These are phyloP conservation scores for Drosophila greeni DNA, from an alignment of 2,888 invertebrate genomes.

Conservation along the genomic window DNA sequence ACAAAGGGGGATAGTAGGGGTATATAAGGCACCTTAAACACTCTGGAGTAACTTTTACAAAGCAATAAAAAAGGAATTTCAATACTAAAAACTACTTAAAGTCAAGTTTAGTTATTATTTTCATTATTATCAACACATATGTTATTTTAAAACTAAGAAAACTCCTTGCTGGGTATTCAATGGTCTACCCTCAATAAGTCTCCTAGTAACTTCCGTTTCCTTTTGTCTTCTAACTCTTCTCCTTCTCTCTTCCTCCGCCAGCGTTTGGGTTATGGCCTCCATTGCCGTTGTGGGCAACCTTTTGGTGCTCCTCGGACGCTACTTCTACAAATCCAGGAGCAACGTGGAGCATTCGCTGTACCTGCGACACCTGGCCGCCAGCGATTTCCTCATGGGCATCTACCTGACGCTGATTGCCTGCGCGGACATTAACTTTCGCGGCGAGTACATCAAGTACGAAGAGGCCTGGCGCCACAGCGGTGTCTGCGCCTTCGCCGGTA, in stretches of 20 bases:
- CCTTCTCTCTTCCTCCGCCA: conserved; percentile 48
- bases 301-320: conserved; percentile 81
- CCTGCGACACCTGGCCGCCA: conserved; percentile 82
- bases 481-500: conserved; percentile 81
- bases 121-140: too few species aligned
- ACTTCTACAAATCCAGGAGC: conserved; percentile 80
- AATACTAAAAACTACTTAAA: too few species aligned
- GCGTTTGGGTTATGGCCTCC: conserved; percentile 83
- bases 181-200: too few species aligned
- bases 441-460: conserved; percentile 81
- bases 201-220: conserved; percentile 22
- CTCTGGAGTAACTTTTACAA: too few species aligned
- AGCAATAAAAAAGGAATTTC: too few species aligned
- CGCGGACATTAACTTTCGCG: conserved; percentile 80
- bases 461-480: conserved; percentile 81
- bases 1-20: background rate
- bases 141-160: background rate
- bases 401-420: conserved; percentile 82
- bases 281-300: conserved; percentile 82
- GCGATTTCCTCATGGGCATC: conserved; percentile 83
- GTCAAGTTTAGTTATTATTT: background rate
- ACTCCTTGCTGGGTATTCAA: background rate
- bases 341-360: conserved; percentile 83
- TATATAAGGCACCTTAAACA: background rate
- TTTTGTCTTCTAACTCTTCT: conserved; percentile 9